phyloP scores from a whole-genome alignment of 35 echinoderm and acorn worm genomes.

The Acanthaster planci region DNA sequence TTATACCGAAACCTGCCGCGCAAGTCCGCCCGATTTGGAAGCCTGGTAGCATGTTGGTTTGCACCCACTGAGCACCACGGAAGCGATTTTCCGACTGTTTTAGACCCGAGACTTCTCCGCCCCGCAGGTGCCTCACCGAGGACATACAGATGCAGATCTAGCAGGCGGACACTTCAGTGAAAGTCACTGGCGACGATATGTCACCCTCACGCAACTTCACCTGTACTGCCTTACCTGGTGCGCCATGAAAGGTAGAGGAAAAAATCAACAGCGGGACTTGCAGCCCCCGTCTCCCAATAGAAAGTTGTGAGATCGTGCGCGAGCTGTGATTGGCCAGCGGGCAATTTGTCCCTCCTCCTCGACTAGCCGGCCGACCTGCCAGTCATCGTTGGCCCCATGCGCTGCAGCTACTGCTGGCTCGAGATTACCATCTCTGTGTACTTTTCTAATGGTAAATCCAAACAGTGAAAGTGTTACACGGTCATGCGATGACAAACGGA shows the following conservation, averaged over 20 bases:
- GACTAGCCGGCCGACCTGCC: background rate
- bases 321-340: conserved; percentile 5
- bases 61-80: conserved; percentile 17
- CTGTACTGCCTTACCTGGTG: conserved; percentile 9
- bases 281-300: background rate
- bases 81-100: conserved; percentile 8
- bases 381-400: background rate
- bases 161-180: conserved; percentile 17
- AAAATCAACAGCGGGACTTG: background rate
- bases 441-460: conserved; percentile 29
- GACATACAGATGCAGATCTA: background rate
- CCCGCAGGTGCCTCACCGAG: background rate
- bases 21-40: conserved; percentile 18
- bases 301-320: background rate
- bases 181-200: conserved; percentile 23
- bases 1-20: conserved; percentile 1
- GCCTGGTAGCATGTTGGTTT: conserved; percentile 18
- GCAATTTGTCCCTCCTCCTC: conserved; percentile 3
- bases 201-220: conserved; percentile 17
- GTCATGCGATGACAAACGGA: conserved; percentile 28
- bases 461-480: conserved; percentile 23
- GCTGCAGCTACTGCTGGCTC: background rate
- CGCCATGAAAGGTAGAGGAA: background rate
- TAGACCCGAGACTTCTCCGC: background rate
- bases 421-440: conserved; percentile 13